Evolutionary conservation across 2,888 invertebrate species (phyloP).

Genomic region (Lepidocyrtinus sp.): DNA sequence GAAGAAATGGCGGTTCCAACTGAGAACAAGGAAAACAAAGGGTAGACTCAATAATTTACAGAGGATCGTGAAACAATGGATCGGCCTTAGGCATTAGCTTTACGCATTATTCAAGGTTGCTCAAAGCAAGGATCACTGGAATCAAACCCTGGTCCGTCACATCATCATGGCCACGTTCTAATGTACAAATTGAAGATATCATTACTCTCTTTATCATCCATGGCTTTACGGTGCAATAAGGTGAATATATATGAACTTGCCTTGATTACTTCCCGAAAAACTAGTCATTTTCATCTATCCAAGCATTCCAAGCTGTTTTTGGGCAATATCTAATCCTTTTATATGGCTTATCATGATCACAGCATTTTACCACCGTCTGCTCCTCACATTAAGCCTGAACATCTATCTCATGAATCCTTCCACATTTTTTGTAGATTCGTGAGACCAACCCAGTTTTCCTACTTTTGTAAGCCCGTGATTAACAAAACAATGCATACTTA

Average conservation of each 20-base stretch:
- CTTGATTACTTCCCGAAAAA: background rate
- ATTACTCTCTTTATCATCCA: background rate
- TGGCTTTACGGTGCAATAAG: background rate
- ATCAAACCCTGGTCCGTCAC: background rate
- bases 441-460: background rate
- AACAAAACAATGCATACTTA: background rate
- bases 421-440: background rate
- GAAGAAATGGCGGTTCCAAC: background rate
- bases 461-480: background rate
- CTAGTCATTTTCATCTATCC: background rate
- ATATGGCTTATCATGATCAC: background rate
- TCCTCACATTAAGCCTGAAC: background rate
- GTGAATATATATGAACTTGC: background rate
- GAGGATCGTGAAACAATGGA: background rate
- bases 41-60: background rate
- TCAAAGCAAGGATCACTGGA: background rate
- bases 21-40: background rate
- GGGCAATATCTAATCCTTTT: background rate
- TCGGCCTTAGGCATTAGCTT: background rate
- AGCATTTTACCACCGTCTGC: background rate
- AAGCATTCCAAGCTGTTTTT: background rate
- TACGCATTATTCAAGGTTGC: background rate
- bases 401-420: background rate
- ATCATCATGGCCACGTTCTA: background rate
- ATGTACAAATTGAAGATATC: background rate